A percentile compares a stretch with the other conserved stretches of the same genome.
Evolutionary conservation across 1,140 invertebrate species (phyloP).

Genomic region (Drosophila aff.): DNA sequence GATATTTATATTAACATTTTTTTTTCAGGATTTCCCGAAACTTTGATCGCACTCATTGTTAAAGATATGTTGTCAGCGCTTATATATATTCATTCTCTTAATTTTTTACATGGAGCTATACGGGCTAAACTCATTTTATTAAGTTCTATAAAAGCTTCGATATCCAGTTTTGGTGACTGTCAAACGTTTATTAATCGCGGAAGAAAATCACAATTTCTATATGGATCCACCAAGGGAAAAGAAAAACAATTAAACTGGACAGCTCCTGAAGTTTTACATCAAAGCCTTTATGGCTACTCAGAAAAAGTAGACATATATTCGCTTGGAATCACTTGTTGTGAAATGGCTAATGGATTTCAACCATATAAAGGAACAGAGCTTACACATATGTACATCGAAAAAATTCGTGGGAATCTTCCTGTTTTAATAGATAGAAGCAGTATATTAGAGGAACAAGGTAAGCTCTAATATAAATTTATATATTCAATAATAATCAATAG

Average conservation of each 20-base stretch:
- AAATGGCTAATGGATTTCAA: conserved; percentile 94
- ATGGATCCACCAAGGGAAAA: conserved; percentile 90
- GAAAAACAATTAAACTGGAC: conserved; percentile 93
- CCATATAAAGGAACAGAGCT: conserved; percentile 93
- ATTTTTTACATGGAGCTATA: conserved; percentile 95
- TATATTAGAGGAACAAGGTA: conserved; percentile 52
- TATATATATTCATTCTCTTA: conserved; percentile 93
- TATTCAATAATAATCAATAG: too few relatives aligned
- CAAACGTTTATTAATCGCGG: conserved; percentile 90
- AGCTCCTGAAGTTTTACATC: conserved; percentile 95
- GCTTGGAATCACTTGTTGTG: conserved; percentile 94
- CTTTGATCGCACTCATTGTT: conserved; percentile 92
- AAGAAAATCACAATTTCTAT: conserved; percentile 88
- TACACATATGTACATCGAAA: conserved; percentile 95
- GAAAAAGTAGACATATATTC: conserved; percentile 96
- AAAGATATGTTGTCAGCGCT: conserved; percentile 91
- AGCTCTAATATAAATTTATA: neutral
- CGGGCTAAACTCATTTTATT: conserved; percentile 93
- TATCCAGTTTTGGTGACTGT: conserved; percentile 92
- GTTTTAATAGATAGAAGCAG: conserved; percentile 92
- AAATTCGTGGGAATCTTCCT: conserved; percentile 92
- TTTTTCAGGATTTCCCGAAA: conserved; percentile 89
- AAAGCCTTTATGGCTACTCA: conserved; percentile 95
- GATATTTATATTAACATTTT: neutral
- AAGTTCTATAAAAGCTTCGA: conserved; percentile 74